Conservation (phyloP, 2,888 invertebrate genomes). For the Caenorhabditis parvicauda region DNA sequence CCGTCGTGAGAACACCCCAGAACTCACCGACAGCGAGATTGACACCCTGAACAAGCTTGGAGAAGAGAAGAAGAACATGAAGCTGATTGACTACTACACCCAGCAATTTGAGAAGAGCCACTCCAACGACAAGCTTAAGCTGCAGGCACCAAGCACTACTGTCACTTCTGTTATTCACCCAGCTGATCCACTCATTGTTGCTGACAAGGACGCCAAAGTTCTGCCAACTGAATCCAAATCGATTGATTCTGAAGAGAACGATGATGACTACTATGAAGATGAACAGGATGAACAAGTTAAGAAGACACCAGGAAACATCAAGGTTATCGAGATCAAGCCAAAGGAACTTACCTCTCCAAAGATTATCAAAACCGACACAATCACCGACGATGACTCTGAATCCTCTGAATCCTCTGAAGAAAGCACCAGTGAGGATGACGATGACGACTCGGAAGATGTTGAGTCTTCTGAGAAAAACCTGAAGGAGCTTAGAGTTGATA, state of each 20-base stretch:
- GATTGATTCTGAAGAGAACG: slow-evolving; percentile 45
- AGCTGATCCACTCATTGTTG: slow-evolving; percentile 1
- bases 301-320: slow-evolving; percentile 26
- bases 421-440: slow-evolving; percentile 46
- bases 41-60: slow-evolving; percentile 20
- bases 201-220: slow-evolving; percentile 23
- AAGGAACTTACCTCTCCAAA: slow-evolving; percentile 24
- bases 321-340: slow-evolving; percentile 33
- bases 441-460: background rate
- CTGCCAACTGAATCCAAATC: slow-evolving; percentile 30
- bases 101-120: slow-evolving; percentile 1
- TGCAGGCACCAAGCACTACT: slow-evolving; percentile 29
- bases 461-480: slow-evolving; percentile 25
- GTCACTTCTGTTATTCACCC: slow-evolving; percentile 11
- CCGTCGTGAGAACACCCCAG: slow-evolving; percentile 61
- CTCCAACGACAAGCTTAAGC: slow-evolving; percentile 32
- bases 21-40: slow-evolving; percentile 37
- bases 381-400: slow-evolving; percentile 41
- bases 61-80: slow-evolving; percentile 49
- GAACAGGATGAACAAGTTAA: slow-evolving; percentile 49
- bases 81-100: slow-evolving; percentile 49
- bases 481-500: slow-evolving; percentile 46
- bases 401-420: slow-evolving; percentile 40
- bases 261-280: slow-evolving; percentile 50
- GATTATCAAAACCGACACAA: slow-evolving; percentile 27